Evolutionary conservation across 2,113 vertebrate species (phyloP).

Genomic region (Ceyx cyanopectus): DNA sequence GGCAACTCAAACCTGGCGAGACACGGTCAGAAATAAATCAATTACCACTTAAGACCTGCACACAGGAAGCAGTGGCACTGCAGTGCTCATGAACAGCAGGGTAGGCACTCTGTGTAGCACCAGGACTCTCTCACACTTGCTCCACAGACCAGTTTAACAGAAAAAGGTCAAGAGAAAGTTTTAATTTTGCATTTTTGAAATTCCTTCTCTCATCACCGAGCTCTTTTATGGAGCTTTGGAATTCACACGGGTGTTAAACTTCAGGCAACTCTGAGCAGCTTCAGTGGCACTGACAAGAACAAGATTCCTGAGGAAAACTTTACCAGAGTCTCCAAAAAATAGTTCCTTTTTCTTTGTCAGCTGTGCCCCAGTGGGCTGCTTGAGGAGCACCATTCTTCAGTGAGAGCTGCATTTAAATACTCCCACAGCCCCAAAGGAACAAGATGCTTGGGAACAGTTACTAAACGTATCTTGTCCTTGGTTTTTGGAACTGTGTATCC

Average conservation of each 20-base stretch:
- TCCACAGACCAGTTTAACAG: neutral
- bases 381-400: constrained; percentile 26
- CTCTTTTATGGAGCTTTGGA: constrained; percentile 25
- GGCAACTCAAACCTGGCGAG: neutral
- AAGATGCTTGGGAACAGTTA: neutral
- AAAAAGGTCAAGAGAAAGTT: constrained; percentile 65
- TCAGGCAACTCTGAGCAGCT: neutral
- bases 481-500: neutral
- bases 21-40: neutral
- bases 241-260: constrained; percentile 26
- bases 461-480: neutral
- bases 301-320: constrained; percentile 13
- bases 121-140: neutral
- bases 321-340: neutral
- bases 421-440: neutral
- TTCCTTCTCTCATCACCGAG: constrained; percentile 57
- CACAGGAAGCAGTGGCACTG: neutral
- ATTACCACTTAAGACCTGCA: neutral
- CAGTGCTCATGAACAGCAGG: constrained; percentile 17
- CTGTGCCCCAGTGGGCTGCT: neutral
- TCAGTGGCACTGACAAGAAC: constrained; percentile 39
- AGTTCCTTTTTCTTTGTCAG: neutral
- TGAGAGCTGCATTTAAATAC: neutral
- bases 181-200: constrained; percentile 52
- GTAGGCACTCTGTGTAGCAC: neutral